Evolutionary conservation across 2,113 vertebrate genomes (phyloP), one percentile per base, ranked within the genome.

Genomic region (Puntigrus tetrazona): DNA sequence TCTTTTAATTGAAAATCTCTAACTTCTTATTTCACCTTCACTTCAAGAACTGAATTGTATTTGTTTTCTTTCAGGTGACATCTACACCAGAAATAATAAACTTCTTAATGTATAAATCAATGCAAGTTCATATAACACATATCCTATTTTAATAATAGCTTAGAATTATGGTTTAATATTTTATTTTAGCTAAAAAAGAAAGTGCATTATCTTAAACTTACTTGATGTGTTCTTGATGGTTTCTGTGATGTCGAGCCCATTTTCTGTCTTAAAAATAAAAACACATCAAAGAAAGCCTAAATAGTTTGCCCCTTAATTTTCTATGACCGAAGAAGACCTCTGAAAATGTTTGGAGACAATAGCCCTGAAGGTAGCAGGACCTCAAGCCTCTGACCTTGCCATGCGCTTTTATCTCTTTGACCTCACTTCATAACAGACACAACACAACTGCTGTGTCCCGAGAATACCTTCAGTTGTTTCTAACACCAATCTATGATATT

Each of bases 231-330:
- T 4, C 69, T 43, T 43, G n/a, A 73, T 73, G n/a, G 41, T 31
- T 78, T 69, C 16, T 78, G n/a, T 78, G 31, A 73, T 79, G 83
- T 45, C 38, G 8, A 52, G 50, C 22, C 78, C 18, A 57, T 52
- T 55, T 34, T 41, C 55, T 85, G 55, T 50, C 55, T 63, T 20
- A 27, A 47, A 50, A 85, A 85, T 85, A 80, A 85, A 85, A 13
- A 18, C 27, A 80, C 7, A 47, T 52, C 1, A 45, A 27, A 20
- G 27, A 41, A 34, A 59, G 16, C 8, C 11, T 38, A 55, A n/a
- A 38, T 41, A 18, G 70, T 31, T 38, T n/a, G 75, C 36, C 8
- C n/a, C 70, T 85, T 27, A 18, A n/a, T n/a, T n/a, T n/a, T n/a
- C n/a, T n/a, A n/a, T n/a, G n/a, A n/a, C n/a, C n/a, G n/a, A n/a